These are phyloP conservation scores for Anarrhichthys ocellatus DNA, from an alignment of 2,113 vertebrate genomes.

Conservation along the genomic window DNA sequence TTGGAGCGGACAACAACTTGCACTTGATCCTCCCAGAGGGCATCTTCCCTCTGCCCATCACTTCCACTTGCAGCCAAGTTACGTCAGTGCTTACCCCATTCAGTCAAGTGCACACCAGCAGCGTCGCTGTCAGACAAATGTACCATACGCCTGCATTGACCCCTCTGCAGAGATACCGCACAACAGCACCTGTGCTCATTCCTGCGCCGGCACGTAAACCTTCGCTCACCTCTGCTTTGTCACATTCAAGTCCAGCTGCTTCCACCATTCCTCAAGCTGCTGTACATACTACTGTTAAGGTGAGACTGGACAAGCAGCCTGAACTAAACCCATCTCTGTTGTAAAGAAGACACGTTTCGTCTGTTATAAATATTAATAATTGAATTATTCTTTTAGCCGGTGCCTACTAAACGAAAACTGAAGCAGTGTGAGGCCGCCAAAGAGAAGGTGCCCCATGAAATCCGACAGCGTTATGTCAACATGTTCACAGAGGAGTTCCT, in stretches of 20 bases:
- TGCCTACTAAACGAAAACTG: conserved; percentile 63
- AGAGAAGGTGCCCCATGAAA: conserved; percentile 84
- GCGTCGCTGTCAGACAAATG: neutral
- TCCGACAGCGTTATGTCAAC: conserved; percentile 83
- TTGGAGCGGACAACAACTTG: conserved; percentile 77
- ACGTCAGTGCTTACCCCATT: conserved; percentile 65
- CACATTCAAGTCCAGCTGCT: conserved; percentile 4
- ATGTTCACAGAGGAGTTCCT: conserved; percentile 85
- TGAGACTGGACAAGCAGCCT: conserved; percentile 12
- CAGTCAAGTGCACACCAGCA: neutral
- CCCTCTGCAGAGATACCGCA: conserved; percentile 34
- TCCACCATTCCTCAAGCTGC: conserved; percentile 28
- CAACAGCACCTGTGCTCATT: conserved; percentile 56
- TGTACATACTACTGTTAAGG: conserved; percentile 58
- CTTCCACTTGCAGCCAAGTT: conserved; percentile 44
- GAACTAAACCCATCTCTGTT: neutral
- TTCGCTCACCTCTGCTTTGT: neutral
- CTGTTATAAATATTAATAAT: neutral
- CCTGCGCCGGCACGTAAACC: conserved; percentile 45
- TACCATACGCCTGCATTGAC: neutral
- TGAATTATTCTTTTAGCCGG: conserved; percentile 50
- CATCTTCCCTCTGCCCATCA: conserved; percentile 63
- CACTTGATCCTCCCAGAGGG: conserved; percentile 82
- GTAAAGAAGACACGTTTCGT: neutral
- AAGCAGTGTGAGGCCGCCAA: conserved; percentile 59